Evolutionary conservation across 2,888 invertebrate species (phyloP).

Genomic region (Pseudanteris insignis): DNA sequence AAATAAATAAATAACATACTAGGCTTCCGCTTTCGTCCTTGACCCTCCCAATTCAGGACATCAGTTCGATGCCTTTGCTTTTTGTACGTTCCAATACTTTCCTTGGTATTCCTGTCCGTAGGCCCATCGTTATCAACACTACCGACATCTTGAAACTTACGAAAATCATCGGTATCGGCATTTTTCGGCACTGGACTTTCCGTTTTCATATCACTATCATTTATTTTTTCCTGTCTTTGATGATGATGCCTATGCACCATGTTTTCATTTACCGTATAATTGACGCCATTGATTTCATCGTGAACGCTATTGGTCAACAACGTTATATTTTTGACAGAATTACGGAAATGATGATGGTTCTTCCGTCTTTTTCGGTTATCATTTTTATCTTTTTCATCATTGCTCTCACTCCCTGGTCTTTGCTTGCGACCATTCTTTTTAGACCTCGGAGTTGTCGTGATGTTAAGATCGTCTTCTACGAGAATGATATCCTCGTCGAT

Average conservation of each 20-base stretch:
- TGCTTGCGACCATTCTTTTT: slow-evolving; percentile 49
- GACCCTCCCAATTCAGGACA: not conserved
- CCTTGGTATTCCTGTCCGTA: not conserved
- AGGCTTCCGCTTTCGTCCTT: slow-evolving; percentile 16
- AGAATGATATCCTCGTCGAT: slow-evolving; percentile 14
- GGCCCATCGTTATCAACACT: too few species aligned
- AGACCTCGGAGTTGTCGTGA: slow-evolving; percentile 40
- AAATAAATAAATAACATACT: slow-evolving; percentile 17
- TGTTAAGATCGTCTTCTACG: slow-evolving; percentile 7
- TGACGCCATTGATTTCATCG: slow-evolving; percentile 43
- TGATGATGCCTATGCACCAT: slow-evolving; percentile 41
- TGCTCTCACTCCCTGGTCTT: slow-evolving; percentile 48
- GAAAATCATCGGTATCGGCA: not conserved
- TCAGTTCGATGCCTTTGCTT: slow-evolving; percentile 12
- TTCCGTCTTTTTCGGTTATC: slow-evolving; percentile 53
- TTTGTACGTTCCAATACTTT: slow-evolving; percentile 5
- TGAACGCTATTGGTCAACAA: slow-evolving; percentile 61
- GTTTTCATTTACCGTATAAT: slow-evolving; percentile 37
- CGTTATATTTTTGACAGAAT: slow-evolving; percentile 51
- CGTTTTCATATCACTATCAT: not conserved
- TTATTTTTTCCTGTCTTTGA: slow-evolving; percentile 21
- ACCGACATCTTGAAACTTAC: too few species aligned
- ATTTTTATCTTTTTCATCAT: slow-evolving; percentile 52
- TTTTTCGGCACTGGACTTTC: not conserved
- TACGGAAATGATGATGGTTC: slow-evolving; percentile 55